Evolutionary conservation across 2,113 vertebrate genomes (phyloP).

Genomic region (Mugil cephalus): DNA sequence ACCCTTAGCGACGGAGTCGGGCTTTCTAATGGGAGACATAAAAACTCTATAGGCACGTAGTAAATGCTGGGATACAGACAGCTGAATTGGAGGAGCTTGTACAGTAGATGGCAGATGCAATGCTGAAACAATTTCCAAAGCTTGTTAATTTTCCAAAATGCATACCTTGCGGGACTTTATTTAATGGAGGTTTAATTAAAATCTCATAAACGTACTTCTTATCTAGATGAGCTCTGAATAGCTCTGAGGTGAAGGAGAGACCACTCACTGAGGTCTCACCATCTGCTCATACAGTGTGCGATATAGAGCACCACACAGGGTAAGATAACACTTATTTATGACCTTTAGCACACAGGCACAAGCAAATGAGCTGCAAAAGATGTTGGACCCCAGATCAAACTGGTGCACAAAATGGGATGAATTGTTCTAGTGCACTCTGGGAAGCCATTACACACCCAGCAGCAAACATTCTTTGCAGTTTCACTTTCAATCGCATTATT

Average conservation of each 20-base stretch:
- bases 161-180: conserved; percentile 48
- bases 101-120: conserved; percentile 51
- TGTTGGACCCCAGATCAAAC: neutral
- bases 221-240: conserved; percentile 39
- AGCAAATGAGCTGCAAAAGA: neutral
- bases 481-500: no score
- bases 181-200: conserved; percentile 71
- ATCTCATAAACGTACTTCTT: conserved; percentile 51
- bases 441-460: no score
- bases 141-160: conserved; percentile 54
- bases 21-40: conserved; percentile 54
- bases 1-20: conserved; percentile 20
- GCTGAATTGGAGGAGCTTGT: conserved; percentile 30
- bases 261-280: conserved; percentile 12
- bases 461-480: no score
- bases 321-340: neutral
- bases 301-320: neutral
- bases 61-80: conserved; percentile 52
- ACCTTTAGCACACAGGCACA: conserved; percentile 2
- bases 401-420: neutral
- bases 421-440: neutral
- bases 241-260: conserved; percentile 26
- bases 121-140: conserved; percentile 34
- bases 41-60: conserved; percentile 54
- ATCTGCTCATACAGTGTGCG: neutral